phyloP scores from a whole-genome alignment of 2,113 vertebrate species.

The Erpornis zantholeuca region DNA sequence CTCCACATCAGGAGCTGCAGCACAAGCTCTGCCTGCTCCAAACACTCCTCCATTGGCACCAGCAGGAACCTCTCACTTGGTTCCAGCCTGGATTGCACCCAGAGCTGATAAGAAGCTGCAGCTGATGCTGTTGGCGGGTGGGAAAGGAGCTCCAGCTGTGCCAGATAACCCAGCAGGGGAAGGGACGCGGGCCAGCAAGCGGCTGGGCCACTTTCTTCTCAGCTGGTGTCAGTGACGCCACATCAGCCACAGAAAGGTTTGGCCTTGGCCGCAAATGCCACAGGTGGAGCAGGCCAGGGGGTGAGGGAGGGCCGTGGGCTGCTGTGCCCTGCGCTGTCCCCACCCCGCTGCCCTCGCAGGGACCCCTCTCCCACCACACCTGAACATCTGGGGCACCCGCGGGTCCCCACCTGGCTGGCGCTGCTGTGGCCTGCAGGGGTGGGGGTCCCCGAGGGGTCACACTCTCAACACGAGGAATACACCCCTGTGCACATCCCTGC shows the following conservation, averaged over 20 bases:
- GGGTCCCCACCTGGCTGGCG: accelerated
- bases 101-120: constrained; percentile 49
- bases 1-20: background rate
- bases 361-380: background rate
- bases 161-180: background rate
- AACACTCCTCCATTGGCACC: background rate
- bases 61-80: background rate
- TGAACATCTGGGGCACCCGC: accelerated
- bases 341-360: accelerated
- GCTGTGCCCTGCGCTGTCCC: background rate
- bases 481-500: background rate
- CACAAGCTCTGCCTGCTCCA: background rate
- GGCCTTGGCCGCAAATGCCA: background rate
- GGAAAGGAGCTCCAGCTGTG: constrained; percentile 21
- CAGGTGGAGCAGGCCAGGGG: background rate
- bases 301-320: accelerated
- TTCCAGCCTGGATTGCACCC: background rate
- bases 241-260: background rate
- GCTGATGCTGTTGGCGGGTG: constrained; percentile 44
- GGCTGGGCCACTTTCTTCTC: background rate
- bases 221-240: accelerated
- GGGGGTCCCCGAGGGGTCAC: background rate
- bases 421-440: background rate
- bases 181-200: background rate
- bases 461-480: accelerated